Percentiles rank a stretch among this genome's conserved stretches.
Conservation (phyloP, 1,140 invertebrate genomes). For the Bombus soroeensis region DNA sequence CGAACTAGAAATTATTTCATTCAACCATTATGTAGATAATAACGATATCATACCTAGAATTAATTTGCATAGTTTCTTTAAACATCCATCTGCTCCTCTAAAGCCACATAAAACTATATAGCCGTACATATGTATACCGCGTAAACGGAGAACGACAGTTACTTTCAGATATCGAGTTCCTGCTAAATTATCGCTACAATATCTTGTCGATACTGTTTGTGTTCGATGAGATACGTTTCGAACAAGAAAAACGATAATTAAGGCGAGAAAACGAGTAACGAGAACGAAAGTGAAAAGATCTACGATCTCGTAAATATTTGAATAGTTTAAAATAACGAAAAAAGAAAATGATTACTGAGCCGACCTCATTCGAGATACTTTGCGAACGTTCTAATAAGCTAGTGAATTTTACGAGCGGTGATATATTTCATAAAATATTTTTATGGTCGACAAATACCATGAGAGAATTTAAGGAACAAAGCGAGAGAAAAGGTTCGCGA, state of each 20-base stretch:
- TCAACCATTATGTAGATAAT: not conserved
- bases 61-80: not conserved
- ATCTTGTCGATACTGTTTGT: slow-evolving; percentile 3
- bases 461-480: not conserved
- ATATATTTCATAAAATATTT: slow-evolving; percentile 36
- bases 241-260: not conserved
- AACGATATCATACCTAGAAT: not conserved
- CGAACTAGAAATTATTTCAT: not conserved
- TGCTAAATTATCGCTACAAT: slow-evolving; percentile 4
- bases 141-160: not conserved
- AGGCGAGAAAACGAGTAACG: not conserved
- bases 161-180: slow-evolving; percentile 17
- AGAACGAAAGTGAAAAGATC: not conserved
- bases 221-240: not conserved
- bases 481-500: not conserved
- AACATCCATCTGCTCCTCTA: not conserved
- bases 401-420: not conserved
- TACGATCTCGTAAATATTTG: not conserved
- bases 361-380: not conserved
- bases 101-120: not conserved
- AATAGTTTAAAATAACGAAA: not conserved
- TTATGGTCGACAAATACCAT: not conserved
- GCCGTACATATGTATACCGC: not conserved
- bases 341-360: not conserved
- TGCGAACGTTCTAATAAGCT: not conserved